Conservation (phyloP, 1,140 invertebrate species). For the Leptinotarsa lineolata region DNA sequence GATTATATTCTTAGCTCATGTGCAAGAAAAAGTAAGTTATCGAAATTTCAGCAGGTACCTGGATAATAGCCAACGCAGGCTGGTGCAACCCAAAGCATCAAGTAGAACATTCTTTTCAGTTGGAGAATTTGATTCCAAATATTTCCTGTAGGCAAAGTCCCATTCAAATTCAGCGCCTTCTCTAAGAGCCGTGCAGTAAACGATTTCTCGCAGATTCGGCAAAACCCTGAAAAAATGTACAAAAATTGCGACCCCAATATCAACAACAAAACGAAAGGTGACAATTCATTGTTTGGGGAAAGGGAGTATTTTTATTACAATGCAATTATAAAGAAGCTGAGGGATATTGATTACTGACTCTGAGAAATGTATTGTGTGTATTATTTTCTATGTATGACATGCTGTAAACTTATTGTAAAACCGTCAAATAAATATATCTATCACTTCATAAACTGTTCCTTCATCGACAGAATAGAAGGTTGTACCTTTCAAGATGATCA, state of each 20-base stretch:
- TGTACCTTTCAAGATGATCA: no score
- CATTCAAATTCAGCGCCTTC: slow-evolving; percentile 76
- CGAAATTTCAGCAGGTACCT: slow-evolving; percentile 52
- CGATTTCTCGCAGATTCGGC: slow-evolving; percentile 69
- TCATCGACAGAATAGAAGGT: no score
- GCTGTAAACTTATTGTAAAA: no score
- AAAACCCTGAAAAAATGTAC: slow-evolving; percentile 65
- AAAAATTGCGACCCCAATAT: no score
- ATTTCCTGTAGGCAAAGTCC: slow-evolving; percentile 78
- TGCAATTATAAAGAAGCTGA: no score
- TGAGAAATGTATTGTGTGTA: no score
- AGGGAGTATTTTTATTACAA: no score
- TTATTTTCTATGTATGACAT: no score
- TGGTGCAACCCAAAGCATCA: slow-evolving; percentile 70
- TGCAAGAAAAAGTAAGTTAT: not conserved
- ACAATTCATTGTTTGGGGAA: not conserved
- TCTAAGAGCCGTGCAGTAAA: slow-evolving; percentile 80
- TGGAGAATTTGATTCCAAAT: slow-evolving; percentile 68
- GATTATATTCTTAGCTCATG: no score
- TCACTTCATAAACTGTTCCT: no score
- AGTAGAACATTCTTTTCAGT: slow-evolving; percentile 70
- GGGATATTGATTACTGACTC: no score
- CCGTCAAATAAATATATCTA: no score
- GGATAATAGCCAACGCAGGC: slow-evolving; percentile 75
- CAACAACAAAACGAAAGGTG: not conserved